Base-by-base conservation (phyloP, 2,888 invertebrate species). In the Elysia crispata region DNA sequence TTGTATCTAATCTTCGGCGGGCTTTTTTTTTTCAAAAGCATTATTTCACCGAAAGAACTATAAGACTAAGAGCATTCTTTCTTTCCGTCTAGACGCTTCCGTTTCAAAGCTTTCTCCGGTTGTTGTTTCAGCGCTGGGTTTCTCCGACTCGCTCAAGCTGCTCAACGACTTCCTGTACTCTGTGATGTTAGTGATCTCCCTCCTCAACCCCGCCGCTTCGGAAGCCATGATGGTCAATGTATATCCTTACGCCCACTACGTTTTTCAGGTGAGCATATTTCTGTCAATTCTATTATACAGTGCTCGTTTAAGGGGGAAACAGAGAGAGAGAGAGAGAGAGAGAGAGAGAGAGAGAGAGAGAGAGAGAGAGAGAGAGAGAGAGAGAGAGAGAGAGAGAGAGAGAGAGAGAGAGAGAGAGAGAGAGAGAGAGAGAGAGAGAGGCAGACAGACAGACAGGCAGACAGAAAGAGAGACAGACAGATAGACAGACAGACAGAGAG, bases 231-330 rank as follows among this genome's bases (percentile, higher is more conserved):
- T 85, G 82, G 87, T 84, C 1, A 84, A 86, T 49, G 84, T 90
- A 0, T 91, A 91, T 79, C 91, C 91, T 0, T 89, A 87, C 81
- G 90, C 90, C 1, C 90, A 90, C 80, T 91, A 89, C 78, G 84
- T 91, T 13, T 90, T 90, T 80, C 89, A 89, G 81, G 86, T 88
- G 82, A 84, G 89, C 41, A 11, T 6, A 41, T 41, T 6, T 41
- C 11, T 41, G 41, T 3, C 41, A 41, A 41, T 41, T 41, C 3
- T 41, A 41, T 41, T 41, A 41, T 41, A 41, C 11, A 41, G 41
- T 41, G 5, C 3, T 41, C 11, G 11, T 41, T 41, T 6, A 41
- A 41, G 41, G 41, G 41, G 41, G 41, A 41, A 11, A 41, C 5
- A 41, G 41, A 41, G 41, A 41, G 41, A 41, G 41, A 41, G 41